A percentile compares a stretch with the other conserved stretches of the same genome.
phyloP scores from a whole-genome alignment of 2,113 vertebrate species.

The Eurystomus gularis region DNA sequence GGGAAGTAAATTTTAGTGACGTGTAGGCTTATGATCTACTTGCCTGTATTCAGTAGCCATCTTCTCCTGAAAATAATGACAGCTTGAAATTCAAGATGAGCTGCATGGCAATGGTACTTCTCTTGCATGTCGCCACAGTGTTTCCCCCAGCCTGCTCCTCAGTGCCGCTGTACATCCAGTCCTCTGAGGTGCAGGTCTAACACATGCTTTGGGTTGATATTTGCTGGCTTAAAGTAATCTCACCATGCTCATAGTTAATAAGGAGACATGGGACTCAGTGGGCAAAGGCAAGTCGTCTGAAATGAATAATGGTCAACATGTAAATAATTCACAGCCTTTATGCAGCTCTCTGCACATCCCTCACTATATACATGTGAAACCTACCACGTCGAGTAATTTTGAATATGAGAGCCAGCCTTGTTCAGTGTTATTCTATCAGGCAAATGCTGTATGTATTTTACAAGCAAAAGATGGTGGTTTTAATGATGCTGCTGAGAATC shows the following conservation, averaged over 20 bases:
- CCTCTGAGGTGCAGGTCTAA: background rate
- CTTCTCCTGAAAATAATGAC: background rate
- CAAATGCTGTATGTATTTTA: background rate
- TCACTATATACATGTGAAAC: background rate
- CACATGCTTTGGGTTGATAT: background rate
- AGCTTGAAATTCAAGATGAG: background rate
- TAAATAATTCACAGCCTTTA: background rate
- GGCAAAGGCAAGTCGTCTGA: background rate
- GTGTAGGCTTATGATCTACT: accelerated
- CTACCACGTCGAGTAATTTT: background rate
- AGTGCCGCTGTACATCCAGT: background rate
- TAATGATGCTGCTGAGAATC: background rate
- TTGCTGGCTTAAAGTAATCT: background rate
- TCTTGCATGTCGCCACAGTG: background rate
- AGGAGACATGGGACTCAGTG: background rate
- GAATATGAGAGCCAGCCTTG: background rate
- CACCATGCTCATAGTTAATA: accelerated
- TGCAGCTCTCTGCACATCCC: background rate
- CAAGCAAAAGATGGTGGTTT: background rate
- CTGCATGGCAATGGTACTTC: background rate
- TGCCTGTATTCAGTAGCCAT: background rate
- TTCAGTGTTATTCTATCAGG: background rate
- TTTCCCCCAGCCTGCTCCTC: background rate
- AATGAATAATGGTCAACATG: background rate
- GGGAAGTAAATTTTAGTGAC: background rate